Evolutionary conservation across 2,113 vertebrate species (phyloP), one percentile per base, ranked within the genome.

Genomic region (Gopherus flavomarginatus): DNA sequence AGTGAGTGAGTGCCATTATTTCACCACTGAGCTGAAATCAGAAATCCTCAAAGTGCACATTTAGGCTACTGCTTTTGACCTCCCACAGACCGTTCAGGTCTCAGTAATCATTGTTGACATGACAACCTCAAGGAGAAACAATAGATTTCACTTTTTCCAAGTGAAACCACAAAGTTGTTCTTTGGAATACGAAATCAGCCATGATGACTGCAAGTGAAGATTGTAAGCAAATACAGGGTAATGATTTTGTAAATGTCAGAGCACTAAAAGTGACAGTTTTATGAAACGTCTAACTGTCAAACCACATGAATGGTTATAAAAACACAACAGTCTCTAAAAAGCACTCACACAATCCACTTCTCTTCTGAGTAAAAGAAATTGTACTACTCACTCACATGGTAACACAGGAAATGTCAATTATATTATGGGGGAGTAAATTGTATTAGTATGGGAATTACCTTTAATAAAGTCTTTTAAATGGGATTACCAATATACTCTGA

Each of bases 1-100:
- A 98, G 96, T 98, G 94, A 95, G 91, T 98, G 98, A 98, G 95
- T 98, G 97, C 96, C 96, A 83, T 94, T 95, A 96, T 97, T 98
- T 97, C 98, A 94, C 92, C 97, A 98, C 91, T 69, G 94, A 98
- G 94, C 96, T 97, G 98, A 98, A 99, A 98, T 95, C 95, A 97
- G 97, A 98, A 98, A 95, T 93, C 80, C 94, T 97, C 95, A 97
- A 97, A 97, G 90, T 97, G 95, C 79, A 53, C 88, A 98, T 98
- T 98, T 96, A 59, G 81, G 95, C 96, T 97, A 94, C 97, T 95
- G 95, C 95, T 96, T 96, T 92, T 98, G 98, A 98, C 96, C 97
- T 98, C 97, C 98, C 95, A 95, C 97, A 95, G 97, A 90, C 89
- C 81, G 90, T 26, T n/a, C 91, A 95, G 69, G 94, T 91, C 82